Percentiles rank a stretch among this genome's conserved stretches.
These are phyloP conservation scores for Andricus quercusramuli DNA, from an alignment of 2,888 invertebrate species.

Conservation along the genomic window DNA sequence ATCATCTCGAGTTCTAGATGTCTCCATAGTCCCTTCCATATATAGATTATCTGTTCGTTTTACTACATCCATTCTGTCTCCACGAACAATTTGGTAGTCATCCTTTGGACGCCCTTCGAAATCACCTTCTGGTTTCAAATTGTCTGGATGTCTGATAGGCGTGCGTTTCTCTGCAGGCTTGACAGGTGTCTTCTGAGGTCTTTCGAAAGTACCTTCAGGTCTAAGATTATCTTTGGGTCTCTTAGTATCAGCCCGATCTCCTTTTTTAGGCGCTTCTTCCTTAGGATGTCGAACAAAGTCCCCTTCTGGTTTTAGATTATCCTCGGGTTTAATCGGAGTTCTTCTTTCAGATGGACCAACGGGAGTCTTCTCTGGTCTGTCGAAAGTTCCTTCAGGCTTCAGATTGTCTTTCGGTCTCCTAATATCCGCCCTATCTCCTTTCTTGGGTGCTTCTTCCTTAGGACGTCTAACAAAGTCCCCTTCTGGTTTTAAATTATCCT, in stretches of 20 bases:
- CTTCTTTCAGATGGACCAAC: constrained; percentile 77
- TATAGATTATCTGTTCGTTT: constrained; percentile 77
- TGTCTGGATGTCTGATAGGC: constrained; percentile 70
- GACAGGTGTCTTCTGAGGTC: too few species aligned
- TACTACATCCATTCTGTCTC: constrained; percentile 82
- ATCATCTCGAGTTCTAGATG: constrained; percentile 80
- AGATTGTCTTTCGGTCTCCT: constrained; percentile 78
- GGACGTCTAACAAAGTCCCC: constrained; percentile 77
- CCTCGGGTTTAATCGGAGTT: constrained; percentile 77
- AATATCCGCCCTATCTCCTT: constrained; percentile 66
- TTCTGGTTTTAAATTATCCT: constrained; percentile 81
- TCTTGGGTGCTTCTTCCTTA: constrained; percentile 53
- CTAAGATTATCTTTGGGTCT: constrained; percentile 48
- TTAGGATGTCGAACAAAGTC: too few species aligned
- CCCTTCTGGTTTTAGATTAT: constrained; percentile 55
- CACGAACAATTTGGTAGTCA: constrained; percentile 72
- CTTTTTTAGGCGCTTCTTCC: too few species aligned
- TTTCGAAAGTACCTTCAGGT: constrained; percentile 82
- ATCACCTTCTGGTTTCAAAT: constrained; percentile 82
- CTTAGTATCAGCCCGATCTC: too few species aligned
- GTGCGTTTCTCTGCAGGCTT: constrained; percentile 77
- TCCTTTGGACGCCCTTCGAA: constrained; percentile 78
- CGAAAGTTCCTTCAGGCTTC: constrained; percentile 76
- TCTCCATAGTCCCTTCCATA: constrained; percentile 79
- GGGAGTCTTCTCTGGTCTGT: constrained; percentile 60